These are phyloP conservation scores for Dendroctonus ponderosae DNA, from an alignment of 1,140 invertebrate species.

Conservation along the genomic window DNA sequence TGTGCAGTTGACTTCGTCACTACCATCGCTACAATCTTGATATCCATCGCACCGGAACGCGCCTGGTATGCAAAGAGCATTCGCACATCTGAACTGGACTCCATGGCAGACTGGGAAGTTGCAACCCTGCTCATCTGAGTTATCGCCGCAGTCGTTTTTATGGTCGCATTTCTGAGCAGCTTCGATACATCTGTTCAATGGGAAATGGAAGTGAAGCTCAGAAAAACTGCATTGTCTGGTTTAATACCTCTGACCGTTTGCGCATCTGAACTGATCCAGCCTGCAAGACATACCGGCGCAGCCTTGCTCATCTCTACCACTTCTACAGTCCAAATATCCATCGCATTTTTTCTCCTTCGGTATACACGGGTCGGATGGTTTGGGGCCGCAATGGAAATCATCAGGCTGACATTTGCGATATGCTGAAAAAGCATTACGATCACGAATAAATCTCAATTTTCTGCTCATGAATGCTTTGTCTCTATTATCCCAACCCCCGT, in stretches of 20 bases:
- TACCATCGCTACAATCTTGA: slow-evolving; percentile 81
- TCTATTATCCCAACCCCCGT: slow-evolving; percentile 4
- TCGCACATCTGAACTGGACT: slow-evolving; percentile 90
- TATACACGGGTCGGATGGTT: slow-evolving; percentile 70
- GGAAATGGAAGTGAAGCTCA: not conserved
- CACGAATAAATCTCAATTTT: not conserved
- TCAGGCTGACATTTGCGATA: slow-evolving; percentile 82
- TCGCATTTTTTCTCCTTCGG: slow-evolving; percentile 85
- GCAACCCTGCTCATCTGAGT: slow-evolving; percentile 83
- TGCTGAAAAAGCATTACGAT: slow-evolving; percentile 58
- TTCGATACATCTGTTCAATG: slow-evolving; percentile 68
- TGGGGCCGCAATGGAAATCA: slow-evolving; percentile 74
- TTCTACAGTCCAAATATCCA: slow-evolving; percentile 84
- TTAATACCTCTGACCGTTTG: slow-evolving; percentile 61
- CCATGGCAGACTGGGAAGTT: slow-evolving; percentile 86
- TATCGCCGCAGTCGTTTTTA: slow-evolving; percentile 85
- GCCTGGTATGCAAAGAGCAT: slow-evolving; percentile 87
- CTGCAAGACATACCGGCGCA: slow-evolving; percentile 74
- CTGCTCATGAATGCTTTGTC: not conserved
- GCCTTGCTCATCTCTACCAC: slow-evolving; percentile 79
- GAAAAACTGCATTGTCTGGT: no score
- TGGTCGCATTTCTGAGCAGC: slow-evolving; percentile 81
- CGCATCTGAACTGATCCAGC: slow-evolving; percentile 87
- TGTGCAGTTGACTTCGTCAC: slow-evolving; percentile 88
- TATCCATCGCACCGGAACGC: slow-evolving; percentile 81